Evolutionary conservation across 2,888 invertebrate genomes (phyloP).

Genomic region (Allygus modestus): DNA sequence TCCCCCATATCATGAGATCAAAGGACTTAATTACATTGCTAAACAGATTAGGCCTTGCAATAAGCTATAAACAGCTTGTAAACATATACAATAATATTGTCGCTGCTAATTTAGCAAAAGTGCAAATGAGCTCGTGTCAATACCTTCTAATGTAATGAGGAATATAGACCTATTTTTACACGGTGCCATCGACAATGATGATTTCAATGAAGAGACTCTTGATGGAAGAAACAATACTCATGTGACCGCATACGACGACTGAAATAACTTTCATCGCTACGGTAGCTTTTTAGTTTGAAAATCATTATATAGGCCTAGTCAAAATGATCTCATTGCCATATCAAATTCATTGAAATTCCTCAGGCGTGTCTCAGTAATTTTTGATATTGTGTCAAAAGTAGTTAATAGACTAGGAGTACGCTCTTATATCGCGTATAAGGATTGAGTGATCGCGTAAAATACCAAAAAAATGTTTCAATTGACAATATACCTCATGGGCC

Average conservation of each 20-base stretch:
- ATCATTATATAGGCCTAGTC: no score
- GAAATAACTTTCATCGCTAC: no score
- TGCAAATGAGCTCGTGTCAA: conserved; percentile 34
- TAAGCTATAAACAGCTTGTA: conserved; percentile 49
- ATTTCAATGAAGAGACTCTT: conserved; percentile 38
- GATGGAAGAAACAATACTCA: neutral
- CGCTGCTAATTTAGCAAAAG: conserved; percentile 49
- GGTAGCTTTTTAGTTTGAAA: no score
- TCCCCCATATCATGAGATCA: conserved; percentile 48
- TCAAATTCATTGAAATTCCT: no score
- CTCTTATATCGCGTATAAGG: no score
- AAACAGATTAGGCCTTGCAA: conserved; percentile 46
- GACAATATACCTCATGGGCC: no score
- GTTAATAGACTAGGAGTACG: no score
- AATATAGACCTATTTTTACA: conserved; percentile 41
- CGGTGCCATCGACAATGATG: conserved; percentile 32
- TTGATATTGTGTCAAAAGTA: no score
- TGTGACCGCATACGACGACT: neutral
- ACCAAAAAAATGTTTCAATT: no score
- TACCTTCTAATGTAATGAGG: conserved; percentile 32
- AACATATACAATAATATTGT: conserved; percentile 45
- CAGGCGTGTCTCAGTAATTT: no score
- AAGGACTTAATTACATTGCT: conserved; percentile 29
- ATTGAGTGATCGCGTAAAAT: no score
- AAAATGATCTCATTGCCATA: no score